Conservation (phyloP, 1,140 invertebrate species). For the Phortica variegata region DNA sequence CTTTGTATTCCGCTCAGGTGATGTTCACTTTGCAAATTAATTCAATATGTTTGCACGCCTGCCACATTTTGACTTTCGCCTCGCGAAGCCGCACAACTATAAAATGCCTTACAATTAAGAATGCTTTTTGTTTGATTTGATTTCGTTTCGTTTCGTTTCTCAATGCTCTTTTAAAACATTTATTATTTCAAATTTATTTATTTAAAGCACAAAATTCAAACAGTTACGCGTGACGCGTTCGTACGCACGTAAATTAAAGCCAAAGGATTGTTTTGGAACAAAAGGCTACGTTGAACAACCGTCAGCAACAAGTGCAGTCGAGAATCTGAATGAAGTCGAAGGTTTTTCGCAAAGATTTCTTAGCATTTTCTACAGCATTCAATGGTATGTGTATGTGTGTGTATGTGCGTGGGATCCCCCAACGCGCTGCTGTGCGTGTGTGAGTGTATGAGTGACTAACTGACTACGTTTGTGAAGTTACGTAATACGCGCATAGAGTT, state of each 20-base stretch:
- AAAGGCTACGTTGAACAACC: too few relatives aligned
- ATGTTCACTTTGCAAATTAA: conserved; percentile 34
- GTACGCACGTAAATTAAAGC: not conserved
- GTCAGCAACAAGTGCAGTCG: conserved; percentile 49
- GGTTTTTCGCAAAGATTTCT: too few relatives aligned
- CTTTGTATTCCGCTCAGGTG: conserved; percentile 18
- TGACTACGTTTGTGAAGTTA: conserved; percentile 16
- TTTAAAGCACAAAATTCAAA: not conserved
- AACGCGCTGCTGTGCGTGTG: conserved; percentile 3
- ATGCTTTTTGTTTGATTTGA: not conserved
- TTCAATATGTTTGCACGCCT: conserved; percentile 27
- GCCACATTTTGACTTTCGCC: conserved; percentile 30
- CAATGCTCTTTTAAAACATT: not conserved
- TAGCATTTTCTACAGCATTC: too few relatives aligned
- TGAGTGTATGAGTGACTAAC: too few relatives aligned
- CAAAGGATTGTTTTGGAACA: too few relatives aligned
- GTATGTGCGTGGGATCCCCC: too few relatives aligned
- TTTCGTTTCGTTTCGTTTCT: not conserved
- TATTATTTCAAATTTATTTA: not conserved
- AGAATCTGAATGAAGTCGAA: too few relatives aligned
- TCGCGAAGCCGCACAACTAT: conserved; percentile 1
- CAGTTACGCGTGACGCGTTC: not conserved
- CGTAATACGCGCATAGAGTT: conserved; percentile 29
- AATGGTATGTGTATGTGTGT: too few relatives aligned
- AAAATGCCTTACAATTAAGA: too few relatives aligned